Evolutionary conservation across 2,797 vertebrate species (phyloP).

Genomic region (Bucorvus abyssinicus): DNA sequence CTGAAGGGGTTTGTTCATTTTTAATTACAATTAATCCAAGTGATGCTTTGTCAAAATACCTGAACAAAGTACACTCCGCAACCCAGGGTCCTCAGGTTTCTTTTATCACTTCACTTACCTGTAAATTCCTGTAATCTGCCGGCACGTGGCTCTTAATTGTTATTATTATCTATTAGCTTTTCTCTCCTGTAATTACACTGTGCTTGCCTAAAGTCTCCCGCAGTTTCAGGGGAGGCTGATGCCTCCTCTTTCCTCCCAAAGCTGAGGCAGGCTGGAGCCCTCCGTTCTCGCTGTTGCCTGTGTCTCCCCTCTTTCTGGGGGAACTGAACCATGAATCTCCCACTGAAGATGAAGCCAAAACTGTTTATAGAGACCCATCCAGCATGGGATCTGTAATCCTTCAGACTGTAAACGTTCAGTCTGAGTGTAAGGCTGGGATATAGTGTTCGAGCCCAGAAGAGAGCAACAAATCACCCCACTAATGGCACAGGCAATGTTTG

Average conservation of each 20-base stretch:
- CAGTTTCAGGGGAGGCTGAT: not conserved
- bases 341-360: rapidly evolving
- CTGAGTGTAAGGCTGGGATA: rapidly evolving
- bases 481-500: not conserved
- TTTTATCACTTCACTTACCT: not conserved
- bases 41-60: conserved; percentile 44
- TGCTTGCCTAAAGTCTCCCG: not conserved
- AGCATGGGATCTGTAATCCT: not conserved
- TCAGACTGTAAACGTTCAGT: not conserved
- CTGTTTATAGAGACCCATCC: rapidly evolving
- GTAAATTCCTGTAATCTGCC: conserved; percentile 43
- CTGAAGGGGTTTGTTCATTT: not conserved
- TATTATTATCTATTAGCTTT: conserved; percentile 64
- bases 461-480: not conserved
- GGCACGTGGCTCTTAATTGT: conserved; percentile 31
- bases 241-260: not conserved
- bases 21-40: conserved; percentile 36
- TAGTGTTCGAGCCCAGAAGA: not conserved
- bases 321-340: not conserved
- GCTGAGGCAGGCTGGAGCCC: not conserved
- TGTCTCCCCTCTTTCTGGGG: not conserved
- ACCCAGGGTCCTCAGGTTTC: not conserved
- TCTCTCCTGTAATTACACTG: conserved; percentile 45
- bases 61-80: not conserved
- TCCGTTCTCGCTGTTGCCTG: rapidly evolving